Base-by-base conservation (phyloP, 2,888 invertebrate genomes). In the Apotomis turbidana region DNA sequence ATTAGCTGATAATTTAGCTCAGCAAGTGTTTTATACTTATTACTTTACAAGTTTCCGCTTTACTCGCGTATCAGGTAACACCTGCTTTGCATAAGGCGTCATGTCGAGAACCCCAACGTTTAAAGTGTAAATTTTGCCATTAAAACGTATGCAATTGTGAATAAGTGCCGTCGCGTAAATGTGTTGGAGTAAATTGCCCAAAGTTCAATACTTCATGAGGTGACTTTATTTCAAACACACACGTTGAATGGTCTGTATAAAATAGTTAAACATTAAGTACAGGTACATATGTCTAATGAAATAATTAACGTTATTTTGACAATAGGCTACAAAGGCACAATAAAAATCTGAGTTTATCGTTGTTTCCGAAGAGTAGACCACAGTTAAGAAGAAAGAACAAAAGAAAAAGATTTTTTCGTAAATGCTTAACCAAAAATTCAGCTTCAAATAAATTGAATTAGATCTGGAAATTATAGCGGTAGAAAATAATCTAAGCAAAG, bases 1-100 rank as follows among this genome's bases (percentile, higher is more conserved):
- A 13, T 57, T 62, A 71, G 57, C n/a, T 80, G 78, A 76, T 74
- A 83, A 81, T 82, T 81, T 84, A 77, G 77, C 77, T 77, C 74
- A 74, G 73, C 71, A 74, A 76, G 70, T 68, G 51, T 44, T 68
- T 69, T 66, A 27, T 74, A 76, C 84, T 85, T 88, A 82, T 77
- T 78, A 79, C 85, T 78, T 88, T 87, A 83, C 76, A 82, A 76
- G 76, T 76, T 79, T 78, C 68, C 75, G 76, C 77, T 80, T 78
- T 81, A 79, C 82, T 86, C 85, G 87, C 90, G 90, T 91, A 92
- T 91, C 93, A 89, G 88, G 90, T 91, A 90, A 91, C 93, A 93
- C 91, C 93, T 93, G 93, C 88, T 93, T 93, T 91, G 93, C 93
- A 93, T 93, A 93, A 91, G 90, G 90, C 88, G 89, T 91, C 90